Percentiles rank a stretch among this genome's conserved stretches.
These are phyloP conservation scores for Hipposideros larvatus DNA, from an alignment of 2,797 vertebrate genomes.

Conservation along the genomic window DNA sequence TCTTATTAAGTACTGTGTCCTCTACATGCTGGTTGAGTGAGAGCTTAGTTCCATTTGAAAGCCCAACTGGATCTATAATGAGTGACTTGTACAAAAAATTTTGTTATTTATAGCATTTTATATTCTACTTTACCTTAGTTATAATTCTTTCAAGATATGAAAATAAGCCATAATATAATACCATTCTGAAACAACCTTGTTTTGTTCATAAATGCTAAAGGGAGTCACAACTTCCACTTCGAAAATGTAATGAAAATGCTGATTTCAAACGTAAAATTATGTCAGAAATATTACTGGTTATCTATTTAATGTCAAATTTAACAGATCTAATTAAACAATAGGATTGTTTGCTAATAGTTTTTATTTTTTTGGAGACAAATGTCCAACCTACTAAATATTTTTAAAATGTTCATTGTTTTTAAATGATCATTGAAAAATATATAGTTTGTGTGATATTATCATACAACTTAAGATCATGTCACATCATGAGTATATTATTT, in stretches of 20 bases:
- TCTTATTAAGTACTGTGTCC: background rate
- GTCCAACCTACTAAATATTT: background rate
- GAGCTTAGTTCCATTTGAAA: background rate
- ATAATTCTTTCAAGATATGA: background rate
- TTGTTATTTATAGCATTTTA: background rate
- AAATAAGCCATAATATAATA: background rate
- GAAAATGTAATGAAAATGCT: background rate
- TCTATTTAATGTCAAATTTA: constrained; percentile 40
- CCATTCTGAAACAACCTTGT: background rate
- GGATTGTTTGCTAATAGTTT: background rate
- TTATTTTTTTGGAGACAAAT: constrained; percentile 20
- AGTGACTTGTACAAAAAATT: background rate
- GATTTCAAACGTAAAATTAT: constrained; percentile 32
- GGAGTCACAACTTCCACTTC: background rate
- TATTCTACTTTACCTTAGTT: background rate
- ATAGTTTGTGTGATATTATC: background rate
- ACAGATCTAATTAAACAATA: constrained; percentile 19
- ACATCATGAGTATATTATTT: constrained; percentile 7
- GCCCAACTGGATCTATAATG: background rate
- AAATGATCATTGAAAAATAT: constrained; percentile 15
- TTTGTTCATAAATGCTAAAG: background rate
- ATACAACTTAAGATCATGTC: background rate
- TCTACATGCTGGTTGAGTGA: background rate
- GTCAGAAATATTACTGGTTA: background rate
- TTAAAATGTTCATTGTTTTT: background rate